A percentile compares a stretch with the other conserved stretches of the same genome.
Conservation (phyloP, 1,140 invertebrate genomes). For the Pteromalus puparum region DNA sequence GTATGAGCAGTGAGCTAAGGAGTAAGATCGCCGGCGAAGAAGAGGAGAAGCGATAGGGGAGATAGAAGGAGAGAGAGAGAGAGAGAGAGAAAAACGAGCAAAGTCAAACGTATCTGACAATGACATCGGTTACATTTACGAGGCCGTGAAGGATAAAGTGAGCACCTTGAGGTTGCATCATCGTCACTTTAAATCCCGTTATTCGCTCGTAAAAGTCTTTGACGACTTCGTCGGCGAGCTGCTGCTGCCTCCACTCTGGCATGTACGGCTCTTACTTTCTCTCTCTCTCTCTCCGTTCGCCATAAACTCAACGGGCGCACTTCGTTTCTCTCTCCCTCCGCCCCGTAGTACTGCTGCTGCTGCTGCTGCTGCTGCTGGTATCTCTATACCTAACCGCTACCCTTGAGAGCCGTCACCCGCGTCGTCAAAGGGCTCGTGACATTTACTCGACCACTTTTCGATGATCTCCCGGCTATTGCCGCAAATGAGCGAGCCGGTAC, state of each 20-base stretch:
- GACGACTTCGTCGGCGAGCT: constrained; percentile 71
- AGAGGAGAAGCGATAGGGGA: neutral
- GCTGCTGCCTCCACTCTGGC: constrained; percentile 51
- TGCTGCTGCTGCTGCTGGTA: constrained; percentile 31
- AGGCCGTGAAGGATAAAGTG: constrained; percentile 74
- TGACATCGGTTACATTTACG: constrained; percentile 76
- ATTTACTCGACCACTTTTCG: constrained; percentile 69
- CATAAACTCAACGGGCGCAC: too few relatives aligned
- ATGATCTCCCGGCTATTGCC: constrained; percentile 64
- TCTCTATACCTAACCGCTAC: constrained; percentile 47
- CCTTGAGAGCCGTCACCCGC: constrained; percentile 57
- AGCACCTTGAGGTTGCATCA: constrained; percentile 76
- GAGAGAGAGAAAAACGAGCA: constrained; percentile 18
- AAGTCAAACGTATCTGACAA: constrained; percentile 64
- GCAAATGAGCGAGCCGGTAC: constrained; percentile 52
- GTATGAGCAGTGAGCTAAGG: neutral
- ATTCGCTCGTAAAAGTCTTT: constrained; percentile 76
- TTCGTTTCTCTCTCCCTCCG: neutral
- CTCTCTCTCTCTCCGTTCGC: neutral
- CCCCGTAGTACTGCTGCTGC: constrained; percentile 34
- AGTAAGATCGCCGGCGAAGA: neutral
- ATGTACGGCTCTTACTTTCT: constrained; percentile 34
- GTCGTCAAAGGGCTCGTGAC: constrained; percentile 65
- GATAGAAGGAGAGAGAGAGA: neutral
- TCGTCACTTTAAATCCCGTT: constrained; percentile 77